phyloP scores from a whole-genome alignment of 2,113 vertebrate species.

The Opisthocomus hoazin region DNA sequence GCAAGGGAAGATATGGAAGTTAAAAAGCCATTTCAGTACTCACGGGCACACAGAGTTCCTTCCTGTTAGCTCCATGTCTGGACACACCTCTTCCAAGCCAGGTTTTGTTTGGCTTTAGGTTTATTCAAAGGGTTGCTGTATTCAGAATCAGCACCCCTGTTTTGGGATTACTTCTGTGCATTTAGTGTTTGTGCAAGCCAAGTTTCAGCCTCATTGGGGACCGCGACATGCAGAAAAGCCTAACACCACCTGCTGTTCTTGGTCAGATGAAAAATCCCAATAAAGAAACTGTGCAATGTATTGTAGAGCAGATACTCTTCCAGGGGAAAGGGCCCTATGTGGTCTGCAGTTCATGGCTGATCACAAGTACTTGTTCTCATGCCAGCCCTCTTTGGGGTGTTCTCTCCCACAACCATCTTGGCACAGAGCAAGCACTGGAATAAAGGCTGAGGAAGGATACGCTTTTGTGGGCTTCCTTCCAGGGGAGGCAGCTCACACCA shows the following conservation, averaged over 20 bases:
- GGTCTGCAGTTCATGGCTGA: not conserved
- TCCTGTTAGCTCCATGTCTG: not conserved
- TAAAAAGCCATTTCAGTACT: not conserved
- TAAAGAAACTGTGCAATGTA: accelerated
- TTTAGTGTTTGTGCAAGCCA: not conserved
- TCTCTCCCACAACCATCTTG: not conserved
- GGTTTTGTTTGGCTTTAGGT: not conserved
- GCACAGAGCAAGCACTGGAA: not conserved
- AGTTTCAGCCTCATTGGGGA: not conserved
- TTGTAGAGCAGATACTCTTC: not conserved
- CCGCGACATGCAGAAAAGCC: not conserved
- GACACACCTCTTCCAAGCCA: not conserved
- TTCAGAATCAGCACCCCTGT: not conserved
- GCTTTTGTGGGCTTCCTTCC: not conserved
- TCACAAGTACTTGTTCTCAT: not conserved
- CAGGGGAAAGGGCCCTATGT: accelerated
- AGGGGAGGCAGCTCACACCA: not conserved
- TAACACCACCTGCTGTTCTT: not conserved
- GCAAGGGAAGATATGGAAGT: not conserved
- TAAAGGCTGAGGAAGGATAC: not conserved
- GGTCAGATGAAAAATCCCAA: not conserved
- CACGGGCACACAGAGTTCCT: not conserved
- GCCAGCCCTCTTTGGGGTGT: not conserved
- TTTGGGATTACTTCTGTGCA: not conserved
- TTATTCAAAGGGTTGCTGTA: not conserved